These are phyloP conservation scores for Semaprochilodus insignis DNA, from an alignment of 2,797 vertebrate species.

Conservation along the genomic window DNA sequence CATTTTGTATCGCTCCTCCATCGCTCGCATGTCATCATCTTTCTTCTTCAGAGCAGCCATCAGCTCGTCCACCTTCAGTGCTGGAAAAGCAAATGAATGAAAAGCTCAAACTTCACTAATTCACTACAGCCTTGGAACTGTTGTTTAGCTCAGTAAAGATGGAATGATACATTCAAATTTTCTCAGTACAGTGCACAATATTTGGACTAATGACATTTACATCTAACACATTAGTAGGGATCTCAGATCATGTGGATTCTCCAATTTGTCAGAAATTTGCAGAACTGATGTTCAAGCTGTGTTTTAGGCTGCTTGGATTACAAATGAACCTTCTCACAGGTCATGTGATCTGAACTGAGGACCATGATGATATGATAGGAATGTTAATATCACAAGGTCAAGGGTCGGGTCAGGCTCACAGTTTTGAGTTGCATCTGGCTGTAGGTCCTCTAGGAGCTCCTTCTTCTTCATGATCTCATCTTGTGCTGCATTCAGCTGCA, in stretches of 20 bases:
- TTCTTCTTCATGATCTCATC: slow-evolving; percentile 98
- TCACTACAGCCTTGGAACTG: neutral
- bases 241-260: too few species aligned
- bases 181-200: neutral
- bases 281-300: too few species aligned
- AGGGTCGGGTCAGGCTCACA: slow-evolving; percentile 72
- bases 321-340: neutral
- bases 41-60: slow-evolving; percentile 94
- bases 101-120: neutral
- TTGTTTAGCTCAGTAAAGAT: neutral
- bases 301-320: neutral
- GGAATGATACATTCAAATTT: neutral
- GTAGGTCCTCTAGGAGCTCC: slow-evolving; percentile 93
- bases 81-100: slow-evolving; percentile 68
- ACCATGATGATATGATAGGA: neutral
- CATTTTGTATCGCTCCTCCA: slow-evolving; percentile 99
- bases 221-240: neutral
- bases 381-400: neutral
- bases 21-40: slow-evolving; percentile 98
- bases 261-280: too few species aligned
- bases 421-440: slow-evolving; percentile 89
- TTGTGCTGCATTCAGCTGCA: slow-evolving; percentile 94
- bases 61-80: slow-evolving; percentile 89
- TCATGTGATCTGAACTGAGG: neutral
- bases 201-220: neutral